Conservation (phyloP, 2,797 vertebrate genomes). For the Diplodus sargus region DNA sequence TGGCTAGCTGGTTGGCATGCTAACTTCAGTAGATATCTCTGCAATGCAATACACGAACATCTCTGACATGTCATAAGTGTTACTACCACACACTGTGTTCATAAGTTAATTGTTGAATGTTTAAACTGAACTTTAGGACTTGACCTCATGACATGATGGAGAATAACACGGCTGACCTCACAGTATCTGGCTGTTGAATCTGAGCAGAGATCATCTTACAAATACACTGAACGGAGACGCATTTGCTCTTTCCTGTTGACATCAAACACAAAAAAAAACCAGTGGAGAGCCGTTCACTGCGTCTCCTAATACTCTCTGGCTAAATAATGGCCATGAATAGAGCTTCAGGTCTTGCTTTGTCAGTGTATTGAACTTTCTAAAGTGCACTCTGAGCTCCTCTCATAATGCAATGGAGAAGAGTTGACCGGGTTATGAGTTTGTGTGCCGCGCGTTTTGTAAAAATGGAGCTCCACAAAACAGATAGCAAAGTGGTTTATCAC, state of each 20-base stretch:
- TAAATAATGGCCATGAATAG: constrained; percentile 24
- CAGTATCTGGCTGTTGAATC: background rate
- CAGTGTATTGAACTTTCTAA: constrained; percentile 43
- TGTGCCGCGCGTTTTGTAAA: constrained; percentile 2
- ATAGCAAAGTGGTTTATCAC: background rate
- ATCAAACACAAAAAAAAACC: constrained; percentile 54
- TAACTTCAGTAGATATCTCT: too few species aligned
- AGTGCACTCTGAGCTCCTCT: constrained; percentile 30
- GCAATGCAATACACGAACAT: too few species aligned
- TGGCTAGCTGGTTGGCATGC: too few species aligned
- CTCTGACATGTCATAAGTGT: too few species aligned
- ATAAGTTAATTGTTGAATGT: too few species aligned
- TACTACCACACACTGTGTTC: too few species aligned
- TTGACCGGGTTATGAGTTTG: constrained; percentile 9
- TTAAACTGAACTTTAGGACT: too few species aligned
- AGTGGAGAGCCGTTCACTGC: constrained; percentile 47
- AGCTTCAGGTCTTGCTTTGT: constrained; percentile 38
- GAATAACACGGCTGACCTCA: background rate
- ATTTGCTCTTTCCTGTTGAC: constrained; percentile 17
- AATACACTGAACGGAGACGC: background rate
- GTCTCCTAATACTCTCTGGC: constrained; percentile 45
- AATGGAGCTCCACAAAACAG: constrained; percentile 6
- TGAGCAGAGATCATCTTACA: background rate
- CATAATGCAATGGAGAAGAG: background rate
- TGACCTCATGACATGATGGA: background rate